Evolutionary conservation across 2,888 invertebrate genomes (phyloP).

Genomic region (Laothoe populi): DNA sequence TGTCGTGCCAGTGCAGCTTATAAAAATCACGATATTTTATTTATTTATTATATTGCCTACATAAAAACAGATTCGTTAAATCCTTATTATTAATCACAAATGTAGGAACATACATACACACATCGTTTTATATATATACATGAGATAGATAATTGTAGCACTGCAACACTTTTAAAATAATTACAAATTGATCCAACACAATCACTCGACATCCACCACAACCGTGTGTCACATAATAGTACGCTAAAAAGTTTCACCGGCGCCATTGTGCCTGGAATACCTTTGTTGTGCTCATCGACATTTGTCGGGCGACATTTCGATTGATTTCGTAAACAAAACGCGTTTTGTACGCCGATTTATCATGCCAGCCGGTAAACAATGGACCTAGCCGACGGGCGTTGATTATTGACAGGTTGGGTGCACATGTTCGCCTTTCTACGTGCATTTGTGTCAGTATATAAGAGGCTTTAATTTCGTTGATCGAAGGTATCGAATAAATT

Average conservation of each 20-base stretch:
- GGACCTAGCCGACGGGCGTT: conserved; percentile 13
- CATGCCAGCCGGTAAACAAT: conserved; percentile 41
- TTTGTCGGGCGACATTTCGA: conserved; percentile 75
- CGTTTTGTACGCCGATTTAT: conserved; percentile 73
- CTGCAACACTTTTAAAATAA: too few relatives aligned
- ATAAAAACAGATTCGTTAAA: too few relatives aligned
- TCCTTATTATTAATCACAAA: too few relatives aligned
- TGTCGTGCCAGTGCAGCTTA: too few relatives aligned
- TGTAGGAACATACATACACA: too few relatives aligned
- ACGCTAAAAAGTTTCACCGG: conserved; percentile 62
- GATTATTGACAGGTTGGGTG: conserved; percentile 25
- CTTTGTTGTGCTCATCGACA: conserved; percentile 69
- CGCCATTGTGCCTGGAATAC: conserved; percentile 64
- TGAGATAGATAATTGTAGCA: too few relatives aligned
- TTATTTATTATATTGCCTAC: too few relatives aligned
- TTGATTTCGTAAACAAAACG: conserved; percentile 77
- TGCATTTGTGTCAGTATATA: conserved; percentile 4
- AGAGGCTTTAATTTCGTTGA: neutral
- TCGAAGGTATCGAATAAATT: neutral
- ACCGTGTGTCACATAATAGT: conserved; percentile 49
- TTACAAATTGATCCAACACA: neutral
- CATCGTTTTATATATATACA: too few relatives aligned
- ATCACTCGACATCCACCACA: neutral
- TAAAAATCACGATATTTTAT: too few relatives aligned
- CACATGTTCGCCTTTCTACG: conserved; percentile 25